Evolutionary conservation across 2,113 vertebrate species (phyloP).

Genomic region (Paradoxurus hermaphroditus): DNA sequence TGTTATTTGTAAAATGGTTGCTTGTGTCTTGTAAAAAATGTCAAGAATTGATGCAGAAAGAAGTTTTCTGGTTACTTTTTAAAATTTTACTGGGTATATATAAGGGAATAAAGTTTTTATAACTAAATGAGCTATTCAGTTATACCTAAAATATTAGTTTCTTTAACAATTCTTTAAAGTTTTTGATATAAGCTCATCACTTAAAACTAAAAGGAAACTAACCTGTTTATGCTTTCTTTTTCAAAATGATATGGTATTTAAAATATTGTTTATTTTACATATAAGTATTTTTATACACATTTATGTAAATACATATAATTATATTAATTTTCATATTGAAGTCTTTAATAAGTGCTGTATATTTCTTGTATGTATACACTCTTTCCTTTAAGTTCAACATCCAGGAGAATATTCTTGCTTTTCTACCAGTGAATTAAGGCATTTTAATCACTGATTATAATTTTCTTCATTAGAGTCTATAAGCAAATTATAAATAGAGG

Average conservation of each 20-base stretch:
- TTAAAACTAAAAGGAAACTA: constrained; percentile 28
- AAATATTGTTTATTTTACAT: background rate
- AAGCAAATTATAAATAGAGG: constrained; percentile 31
- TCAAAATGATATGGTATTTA: background rate
- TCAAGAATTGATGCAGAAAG: background rate
- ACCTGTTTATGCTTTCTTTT: background rate
- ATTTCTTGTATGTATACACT: background rate
- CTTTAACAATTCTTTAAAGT: background rate
- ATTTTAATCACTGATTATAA: background rate
- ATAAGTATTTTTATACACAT: background rate
- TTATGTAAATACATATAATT: background rate
- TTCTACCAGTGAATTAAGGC: background rate
- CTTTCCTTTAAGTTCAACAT: background rate
- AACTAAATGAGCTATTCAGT: background rate
- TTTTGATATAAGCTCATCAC: background rate
- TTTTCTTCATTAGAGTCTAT: background rate
- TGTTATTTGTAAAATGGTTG: background rate
- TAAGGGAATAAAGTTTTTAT: background rate
- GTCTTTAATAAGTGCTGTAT: background rate
- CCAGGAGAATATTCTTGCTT: background rate
- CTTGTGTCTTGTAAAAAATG: background rate
- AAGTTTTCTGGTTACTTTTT: constrained; percentile 11
- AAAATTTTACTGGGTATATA: background rate
- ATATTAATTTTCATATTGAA: background rate
- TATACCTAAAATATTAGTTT: background rate